Percentiles rank a stretch among this genome's conserved stretches.
Evolutionary conservation across 1,140 invertebrate species (phyloP).

Genomic region (Drosophila parvula): DNA sequence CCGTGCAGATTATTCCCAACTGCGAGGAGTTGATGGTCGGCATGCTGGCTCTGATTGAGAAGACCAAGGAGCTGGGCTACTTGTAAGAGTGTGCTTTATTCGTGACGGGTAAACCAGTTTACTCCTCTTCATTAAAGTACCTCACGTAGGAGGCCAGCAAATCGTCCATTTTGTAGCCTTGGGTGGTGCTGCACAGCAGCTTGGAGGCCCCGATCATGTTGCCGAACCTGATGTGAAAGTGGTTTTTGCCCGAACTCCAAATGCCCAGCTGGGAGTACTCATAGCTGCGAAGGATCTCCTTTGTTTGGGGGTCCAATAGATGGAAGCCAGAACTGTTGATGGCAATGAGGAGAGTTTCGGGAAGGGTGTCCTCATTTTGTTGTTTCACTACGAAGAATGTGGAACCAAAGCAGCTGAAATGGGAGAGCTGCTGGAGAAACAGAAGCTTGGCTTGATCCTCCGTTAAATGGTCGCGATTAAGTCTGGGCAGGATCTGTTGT

Average conservation of each 20-base stretch:
- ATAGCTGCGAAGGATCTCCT: conserved; percentile 89
- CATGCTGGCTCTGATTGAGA: conserved; percentile 89
- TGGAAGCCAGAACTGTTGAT: conserved; percentile 96
- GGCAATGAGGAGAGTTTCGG: conserved; percentile 93
- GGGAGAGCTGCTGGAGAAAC: conserved; percentile 92
- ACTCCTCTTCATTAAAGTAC: conserved; percentile 55
- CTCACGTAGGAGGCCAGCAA: conserved; percentile 95
- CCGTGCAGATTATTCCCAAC: conserved; percentile 91
- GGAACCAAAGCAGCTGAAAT: conserved; percentile 95
- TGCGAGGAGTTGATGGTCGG: conserved; percentile 93
- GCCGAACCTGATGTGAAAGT: conserved; percentile 97
- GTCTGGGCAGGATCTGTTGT: conserved; percentile 86
- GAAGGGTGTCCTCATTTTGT: conserved; percentile 92
- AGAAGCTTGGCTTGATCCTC: conserved; percentile 91
- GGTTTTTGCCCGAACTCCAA: conserved; percentile 97
- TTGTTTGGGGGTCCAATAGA: conserved; percentile 93
- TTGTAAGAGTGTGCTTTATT: conserved; percentile 24
- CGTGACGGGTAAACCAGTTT: conserved; percentile 1
- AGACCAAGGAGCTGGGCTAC: conserved; percentile 66
- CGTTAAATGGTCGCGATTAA: conserved; percentile 86
- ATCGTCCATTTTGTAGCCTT: conserved; percentile 99
- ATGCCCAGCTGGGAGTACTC: conserved; percentile 94
- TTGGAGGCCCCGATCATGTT: conserved; percentile 94
- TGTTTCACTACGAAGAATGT: conserved; percentile 98
- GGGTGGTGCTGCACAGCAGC: conserved; percentile 94